Evolutionary conservation across 2,888 invertebrate genomes (phyloP), one percentile per base, ranked within the genome.

Genomic region (Aleiodes leptofemur): DNA sequence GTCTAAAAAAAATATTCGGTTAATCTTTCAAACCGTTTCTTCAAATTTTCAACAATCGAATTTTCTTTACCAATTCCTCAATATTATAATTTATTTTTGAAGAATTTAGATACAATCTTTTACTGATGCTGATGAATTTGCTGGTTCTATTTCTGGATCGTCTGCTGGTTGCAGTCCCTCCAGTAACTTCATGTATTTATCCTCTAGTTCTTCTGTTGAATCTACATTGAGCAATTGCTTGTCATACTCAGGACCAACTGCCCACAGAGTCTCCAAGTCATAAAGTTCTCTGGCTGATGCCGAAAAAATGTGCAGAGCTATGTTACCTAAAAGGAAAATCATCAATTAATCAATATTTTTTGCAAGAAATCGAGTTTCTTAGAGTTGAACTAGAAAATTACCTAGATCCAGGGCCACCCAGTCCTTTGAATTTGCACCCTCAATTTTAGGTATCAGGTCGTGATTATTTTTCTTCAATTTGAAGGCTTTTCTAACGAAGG

Each of bases 401-500:
- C 97, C 97, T 90, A 98, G 91, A 91, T 98, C 98, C 87, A 98
- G 85, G 23, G 97, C 97, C 89, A 96, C 92, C 98, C 98, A 98
- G 83, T 96, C 94, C 69, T 92, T 92, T 11, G 94, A 94, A 69
- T 92, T 90, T 86, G 92, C 91, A 31, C 97, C 97, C 90, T 97
- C 96, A 80, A 97, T 92, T 83, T 91, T 92, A 0, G 97, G 95
- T 83, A 95, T 90, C 23, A 87, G 80, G 87, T 98, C 97, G 16
- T 84, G 87, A 77, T 91, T 88, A 31, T 88, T 64, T 53, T 92
- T 91, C 87, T 96, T 96, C 71, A 92, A 91, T 90, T 97, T 97
- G 84, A 92, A 96, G 57, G 95, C 92, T 86, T 92, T 94, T 76
- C 94, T 91, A 0, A 96, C 93, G 90, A 95, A 95, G 81, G 94